Percentiles rank a stretch among this genome's conserved stretches.
Evolutionary conservation across 2,888 invertebrate genomes (phyloP).

Genomic region (Metallyticus violacea): DNA sequence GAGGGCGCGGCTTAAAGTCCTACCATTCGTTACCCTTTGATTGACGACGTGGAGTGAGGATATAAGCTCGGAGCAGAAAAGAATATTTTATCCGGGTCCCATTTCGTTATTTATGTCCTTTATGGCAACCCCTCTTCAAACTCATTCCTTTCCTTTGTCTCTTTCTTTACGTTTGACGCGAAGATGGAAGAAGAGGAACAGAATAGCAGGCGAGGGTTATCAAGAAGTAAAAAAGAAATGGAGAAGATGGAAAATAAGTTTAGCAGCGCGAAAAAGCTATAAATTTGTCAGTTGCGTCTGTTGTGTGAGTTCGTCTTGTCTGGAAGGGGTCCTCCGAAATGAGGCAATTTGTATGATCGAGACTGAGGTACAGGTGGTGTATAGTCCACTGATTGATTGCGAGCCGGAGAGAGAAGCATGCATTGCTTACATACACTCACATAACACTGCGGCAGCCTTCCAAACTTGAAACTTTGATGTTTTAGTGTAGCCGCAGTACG

Average conservation of each 20-base stretch:
- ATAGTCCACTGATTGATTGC: conserved; percentile 21
- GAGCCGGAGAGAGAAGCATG: not conserved
- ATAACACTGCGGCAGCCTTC: not conserved
- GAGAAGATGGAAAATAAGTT: conserved; percentile 24
- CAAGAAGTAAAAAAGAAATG: not conserved
- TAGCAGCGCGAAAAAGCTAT: conserved; percentile 32
- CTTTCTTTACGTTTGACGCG: conserved; percentile 5
- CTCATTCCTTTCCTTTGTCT: not conserved
- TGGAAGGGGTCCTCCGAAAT: conserved; percentile 27
- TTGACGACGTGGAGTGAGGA: conserved; percentile 31
- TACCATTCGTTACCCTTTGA: conserved; percentile 32
- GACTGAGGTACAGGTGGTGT: conserved; percentile 22
- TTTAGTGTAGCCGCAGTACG: not conserved
- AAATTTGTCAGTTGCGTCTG: conserved; percentile 30
- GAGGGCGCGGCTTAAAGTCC: not conserved
- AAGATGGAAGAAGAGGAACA: conserved; percentile 1
- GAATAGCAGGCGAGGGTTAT: not conserved
- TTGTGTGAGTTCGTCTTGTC: conserved; percentile 6
- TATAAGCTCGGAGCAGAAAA: conserved; percentile 31
- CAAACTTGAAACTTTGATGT: not conserved
- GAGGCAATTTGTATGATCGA: conserved; percentile 35
- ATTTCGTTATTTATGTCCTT: conserved; percentile 34
- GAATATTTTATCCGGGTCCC: conserved; percentile 32
- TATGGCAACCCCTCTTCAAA: conserved; percentile 25
- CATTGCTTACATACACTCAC: not conserved